phyloP scores from a whole-genome alignment of 2,888 invertebrate species.

The Polyommatus icarus region DNA sequence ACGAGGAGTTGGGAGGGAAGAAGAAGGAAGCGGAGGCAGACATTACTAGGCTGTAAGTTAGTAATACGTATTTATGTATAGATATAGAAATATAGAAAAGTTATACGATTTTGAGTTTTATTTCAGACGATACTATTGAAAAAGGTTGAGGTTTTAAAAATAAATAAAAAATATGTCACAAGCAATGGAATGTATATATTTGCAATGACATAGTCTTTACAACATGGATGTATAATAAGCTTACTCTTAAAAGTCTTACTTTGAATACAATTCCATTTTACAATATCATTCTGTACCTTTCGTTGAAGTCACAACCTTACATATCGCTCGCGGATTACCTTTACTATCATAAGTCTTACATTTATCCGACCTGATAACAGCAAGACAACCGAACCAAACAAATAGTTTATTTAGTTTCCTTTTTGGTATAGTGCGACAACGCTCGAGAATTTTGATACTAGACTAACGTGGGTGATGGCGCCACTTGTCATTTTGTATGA shows the following conservation, averaged over 20 bases:
- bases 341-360: constrained; percentile 27
- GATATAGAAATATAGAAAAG: constrained; percentile 20
- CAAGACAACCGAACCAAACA: not conserved
- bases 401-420: not conserved
- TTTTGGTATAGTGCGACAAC: not conserved
- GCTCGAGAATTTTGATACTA: not conserved
- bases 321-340: constrained; percentile 39
- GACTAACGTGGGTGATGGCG: not conserved
- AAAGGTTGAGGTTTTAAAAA: constrained; percentile 45
- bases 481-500: not conserved
- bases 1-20: constrained; percentile 63
- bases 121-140: not conserved
- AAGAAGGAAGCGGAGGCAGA: constrained; percentile 58
- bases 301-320: constrained; percentile 56
- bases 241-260: constrained; percentile 54
- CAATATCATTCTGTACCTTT: constrained; percentile 42
- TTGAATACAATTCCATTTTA: constrained; percentile 42
- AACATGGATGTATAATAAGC: constrained; percentile 57
- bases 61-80: constrained; percentile 30
- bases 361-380: not conserved
- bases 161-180: constrained; percentile 66
- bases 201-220: constrained; percentile 70
- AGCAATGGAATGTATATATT: constrained; percentile 79
- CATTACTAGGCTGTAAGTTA: constrained; percentile 61
- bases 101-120: not conserved